phyloP scores from a whole-genome alignment of 1,140 invertebrate species.

The Leptoteleia sp. region DNA sequence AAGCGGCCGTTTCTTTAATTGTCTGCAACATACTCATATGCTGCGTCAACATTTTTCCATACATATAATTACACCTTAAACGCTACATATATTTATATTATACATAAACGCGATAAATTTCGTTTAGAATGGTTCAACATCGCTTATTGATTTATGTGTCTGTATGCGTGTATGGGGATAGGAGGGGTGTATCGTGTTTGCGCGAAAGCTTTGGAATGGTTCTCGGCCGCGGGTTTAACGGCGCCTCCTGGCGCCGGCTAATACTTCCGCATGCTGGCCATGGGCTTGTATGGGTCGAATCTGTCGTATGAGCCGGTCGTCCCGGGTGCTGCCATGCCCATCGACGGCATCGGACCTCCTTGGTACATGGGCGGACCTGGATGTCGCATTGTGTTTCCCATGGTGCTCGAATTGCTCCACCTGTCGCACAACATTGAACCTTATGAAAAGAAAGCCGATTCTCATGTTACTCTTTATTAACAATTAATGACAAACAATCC shows the following conservation, averaged over 20 bases:
- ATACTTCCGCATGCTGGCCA: constrained; percentile 79
- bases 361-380: constrained; percentile 78
- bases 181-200: constrained; percentile 10
- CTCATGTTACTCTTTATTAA: constrained; percentile 38
- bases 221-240: constrained; percentile 19
- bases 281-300: constrained; percentile 79
- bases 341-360: constrained; percentile 76
- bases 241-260: constrained; percentile 47
- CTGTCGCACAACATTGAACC: constrained; percentile 69
- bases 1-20: background rate
- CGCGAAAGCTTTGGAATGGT: constrained; percentile 51
- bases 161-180: background rate
- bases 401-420: constrained; percentile 79
- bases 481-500: background rate
- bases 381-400: constrained; percentile 76
- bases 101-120: constrained; percentile 42
- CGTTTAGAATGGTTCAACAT: constrained; percentile 5
- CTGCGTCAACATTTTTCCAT: constrained; percentile 8
- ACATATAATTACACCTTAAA: constrained; percentile 46
- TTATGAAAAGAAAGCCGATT: constrained; percentile 63
- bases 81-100: constrained; percentile 35
- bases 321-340: constrained; percentile 75
- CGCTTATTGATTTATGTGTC: background rate
- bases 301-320: constrained; percentile 76
- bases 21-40: constrained; percentile 19